Evolutionary conservation across 2,113 vertebrate genomes (phyloP).

Genomic region (Gallinago jamesoni): DNA sequence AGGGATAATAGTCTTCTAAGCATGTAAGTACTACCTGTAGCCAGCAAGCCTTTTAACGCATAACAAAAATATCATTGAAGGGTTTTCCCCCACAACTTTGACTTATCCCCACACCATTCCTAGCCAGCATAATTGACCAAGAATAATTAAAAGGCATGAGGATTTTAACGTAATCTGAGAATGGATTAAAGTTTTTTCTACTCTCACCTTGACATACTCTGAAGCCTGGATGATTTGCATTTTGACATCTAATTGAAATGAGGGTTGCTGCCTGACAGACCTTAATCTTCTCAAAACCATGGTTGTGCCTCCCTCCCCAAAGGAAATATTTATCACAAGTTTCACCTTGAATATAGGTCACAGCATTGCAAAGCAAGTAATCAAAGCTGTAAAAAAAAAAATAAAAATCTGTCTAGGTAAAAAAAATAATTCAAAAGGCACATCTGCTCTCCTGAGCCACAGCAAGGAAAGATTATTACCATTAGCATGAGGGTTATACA

Average conservation of each 20-base stretch:
- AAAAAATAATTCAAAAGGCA: neutral
- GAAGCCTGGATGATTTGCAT: slow-evolving; percentile 4
- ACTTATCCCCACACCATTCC: neutral
- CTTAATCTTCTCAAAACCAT: slow-evolving; percentile 27
- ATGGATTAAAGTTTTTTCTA: neutral
- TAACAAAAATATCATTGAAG: neutral
- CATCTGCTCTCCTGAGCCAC: slow-evolving; percentile 26
- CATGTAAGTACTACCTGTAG: neutral
- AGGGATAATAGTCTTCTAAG: neutral
- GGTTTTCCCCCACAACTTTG: neutral
- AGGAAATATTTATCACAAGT: slow-evolving; percentile 36
- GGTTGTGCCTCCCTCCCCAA: neutral
- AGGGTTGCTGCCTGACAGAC: neutral
- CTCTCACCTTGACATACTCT: slow-evolving; percentile 23
- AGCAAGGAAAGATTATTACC: neutral
- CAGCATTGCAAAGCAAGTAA: slow-evolving; percentile 2
- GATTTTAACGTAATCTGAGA: neutral
- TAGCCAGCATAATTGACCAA: neutral
- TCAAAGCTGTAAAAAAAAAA: neutral
- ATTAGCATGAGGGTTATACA: neutral
- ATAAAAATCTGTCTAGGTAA: neutral
- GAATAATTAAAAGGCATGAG: neutral
- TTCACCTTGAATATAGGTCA: slow-evolving; percentile 64
- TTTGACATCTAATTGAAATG: slow-evolving; percentile 39
- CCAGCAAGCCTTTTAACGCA: neutral